Evolutionary conservation across 2,888 invertebrate genomes (phyloP).

Genomic region (Cantharis lateralis): DNA sequence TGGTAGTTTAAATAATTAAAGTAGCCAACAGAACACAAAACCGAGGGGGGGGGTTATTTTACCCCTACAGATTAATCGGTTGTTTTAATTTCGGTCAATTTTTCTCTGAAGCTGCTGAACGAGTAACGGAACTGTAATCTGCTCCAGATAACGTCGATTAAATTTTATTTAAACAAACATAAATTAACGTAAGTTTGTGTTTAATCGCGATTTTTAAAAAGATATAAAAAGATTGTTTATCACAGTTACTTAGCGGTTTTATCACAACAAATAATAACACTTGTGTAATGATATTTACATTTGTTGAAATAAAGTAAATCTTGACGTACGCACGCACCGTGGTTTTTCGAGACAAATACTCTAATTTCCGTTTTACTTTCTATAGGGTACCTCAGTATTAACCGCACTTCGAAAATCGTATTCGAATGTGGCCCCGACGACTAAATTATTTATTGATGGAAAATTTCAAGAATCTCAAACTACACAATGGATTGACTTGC

Average conservation of each 20-base stretch:
- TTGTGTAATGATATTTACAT: neutral
- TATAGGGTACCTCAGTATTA: constrained; percentile 16
- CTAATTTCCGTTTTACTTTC: neutral
- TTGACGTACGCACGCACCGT: neutral
- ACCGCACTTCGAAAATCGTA: constrained; percentile 20
- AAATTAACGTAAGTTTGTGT: neutral
- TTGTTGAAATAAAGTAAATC: neutral
- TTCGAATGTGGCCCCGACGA: constrained; percentile 65
- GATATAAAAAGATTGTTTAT: neutral
- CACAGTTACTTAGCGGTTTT: neutral
- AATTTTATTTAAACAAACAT: neutral
- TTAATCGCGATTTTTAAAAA: neutral
- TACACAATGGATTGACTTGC: constrained; percentile 91
- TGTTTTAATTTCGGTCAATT: neutral
- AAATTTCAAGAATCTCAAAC: constrained; percentile 92
- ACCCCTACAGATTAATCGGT: neutral
- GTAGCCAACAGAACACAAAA: neutral
- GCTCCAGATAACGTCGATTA: neutral
- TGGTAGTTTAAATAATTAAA: neutral
- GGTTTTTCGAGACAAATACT: neutral
- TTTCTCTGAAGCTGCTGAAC: neutral
- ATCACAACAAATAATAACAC: neutral
- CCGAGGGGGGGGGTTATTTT: neutral
- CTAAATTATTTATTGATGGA: constrained; percentile 95
- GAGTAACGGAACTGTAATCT: neutral